Base-by-base conservation (phyloP, 2,113 vertebrate genomes). In the Tringa solitaria region DNA sequence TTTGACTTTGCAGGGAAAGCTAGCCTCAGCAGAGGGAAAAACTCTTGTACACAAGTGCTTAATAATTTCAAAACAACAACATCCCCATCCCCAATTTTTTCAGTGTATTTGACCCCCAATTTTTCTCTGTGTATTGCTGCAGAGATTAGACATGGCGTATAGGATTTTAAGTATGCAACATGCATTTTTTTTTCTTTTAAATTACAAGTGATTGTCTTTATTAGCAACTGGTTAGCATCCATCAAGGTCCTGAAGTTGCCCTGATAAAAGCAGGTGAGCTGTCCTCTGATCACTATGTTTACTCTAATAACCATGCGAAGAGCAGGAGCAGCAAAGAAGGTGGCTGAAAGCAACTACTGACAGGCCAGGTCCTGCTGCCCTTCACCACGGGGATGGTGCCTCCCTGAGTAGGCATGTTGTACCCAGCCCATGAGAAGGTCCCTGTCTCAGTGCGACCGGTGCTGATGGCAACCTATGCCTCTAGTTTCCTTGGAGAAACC, bases 261-360 rank as follows among this genome's bases (percentile, higher is more conserved):
- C 84, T 3, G 1, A 16, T 76, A 59, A 56, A 83, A 76, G 35
- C 32, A 51, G 30, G 10, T 67, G 53, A 67, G 22, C 60, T 27
- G 19, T 53, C 4, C 2, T 48, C 30, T 1, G 0, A 9, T 50
- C 0, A 0, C 32, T 41, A 5, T 9, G 8, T 37, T 37, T 77
- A 22, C 45, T 45, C 28, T 37, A 33, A 46, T 50, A 65, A 73
- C 37, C 48, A 30, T 2, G 10, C 0, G 1, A 75, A 45, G 32
- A 32, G 54, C 23, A 41, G 45, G 21, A 68, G 30, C 27, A 37
- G 41, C 48, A 70, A 72, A 65, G 60, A 74, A 73, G 24, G 64
- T 57, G 28, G 21, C 39, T 87, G 46, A 43, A 77, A 72, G 46
- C 19, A 43, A 7, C 19, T 73, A 9, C 39, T 41, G 28, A 9